A percentile compares a stretch with the other conserved stretches of the same genome.
Evolutionary conservation across 2,888 invertebrate species (phyloP).

Genomic region (Hirtodrosophila trivittata): DNA sequence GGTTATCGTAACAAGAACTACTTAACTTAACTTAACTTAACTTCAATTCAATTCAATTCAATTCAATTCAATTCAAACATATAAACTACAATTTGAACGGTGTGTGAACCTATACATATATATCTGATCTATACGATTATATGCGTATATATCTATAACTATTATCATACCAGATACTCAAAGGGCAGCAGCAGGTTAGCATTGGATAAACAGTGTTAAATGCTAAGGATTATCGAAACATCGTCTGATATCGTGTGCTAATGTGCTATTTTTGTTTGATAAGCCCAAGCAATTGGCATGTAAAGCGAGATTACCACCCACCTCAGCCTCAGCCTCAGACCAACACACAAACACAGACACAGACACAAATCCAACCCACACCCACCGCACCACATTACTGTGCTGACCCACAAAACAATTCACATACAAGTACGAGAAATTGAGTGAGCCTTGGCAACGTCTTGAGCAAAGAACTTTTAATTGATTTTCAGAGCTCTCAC

Average conservation of each 20-base stretch:
- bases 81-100: slow-evolving; percentile 20
- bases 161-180: slow-evolving; percentile 29
- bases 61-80: slow-evolving; percentile 7
- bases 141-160: slow-evolving; percentile 8
- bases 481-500: slow-evolving; percentile 64
- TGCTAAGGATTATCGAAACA: slow-evolving; percentile 47
- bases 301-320: slow-evolving; percentile 42
- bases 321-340: neutral
- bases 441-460: slow-evolving; percentile 53
- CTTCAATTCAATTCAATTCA: slow-evolving; percentile 6
- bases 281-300: slow-evolving; percentile 53
- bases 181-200: slow-evolving; percentile 48
- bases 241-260: slow-evolving; percentile 32
- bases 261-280: slow-evolving; percentile 34
- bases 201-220: slow-evolving; percentile 58
- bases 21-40: slow-evolving; percentile 6
- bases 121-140: slow-evolving; percentile 3
- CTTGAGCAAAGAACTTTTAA: slow-evolving; percentile 74
- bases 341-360: no score
- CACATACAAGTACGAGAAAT: slow-evolving; percentile 10
- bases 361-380: neutral
- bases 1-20: slow-evolving; percentile 36
- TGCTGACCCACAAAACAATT: slow-evolving; percentile 35
- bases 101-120: slow-evolving; percentile 38
- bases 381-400: slow-evolving; percentile 1